Conservation (phyloP, 2,797 vertebrate genomes). For the Acanthopagrus latus region DNA sequence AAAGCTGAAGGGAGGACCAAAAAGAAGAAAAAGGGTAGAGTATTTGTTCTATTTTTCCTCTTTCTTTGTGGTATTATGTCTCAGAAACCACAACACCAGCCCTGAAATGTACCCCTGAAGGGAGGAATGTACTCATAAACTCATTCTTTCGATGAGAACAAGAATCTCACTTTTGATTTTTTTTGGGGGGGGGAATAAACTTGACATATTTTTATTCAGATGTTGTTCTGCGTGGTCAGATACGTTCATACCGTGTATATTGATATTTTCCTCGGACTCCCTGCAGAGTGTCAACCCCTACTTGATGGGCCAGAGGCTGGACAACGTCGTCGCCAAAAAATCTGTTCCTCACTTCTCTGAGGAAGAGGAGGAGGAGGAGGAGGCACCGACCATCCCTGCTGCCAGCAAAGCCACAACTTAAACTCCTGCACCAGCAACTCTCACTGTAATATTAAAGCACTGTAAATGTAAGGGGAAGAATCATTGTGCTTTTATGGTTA, state of each 20-base stretch:
- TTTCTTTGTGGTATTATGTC: slow-evolving; percentile 30
- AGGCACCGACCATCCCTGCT: slow-evolving; percentile 41
- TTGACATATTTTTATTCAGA: not conserved
- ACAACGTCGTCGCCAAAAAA: slow-evolving; percentile 98
- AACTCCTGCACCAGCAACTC: slow-evolving; percentile 42
- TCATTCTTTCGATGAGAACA: slow-evolving; percentile 8
- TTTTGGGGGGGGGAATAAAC: not conserved
- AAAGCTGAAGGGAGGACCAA: slow-evolving; percentile 92
- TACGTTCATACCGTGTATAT: not conserved
- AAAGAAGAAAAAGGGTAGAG: slow-evolving; percentile 94
- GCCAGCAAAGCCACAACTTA: slow-evolving; percentile 70
- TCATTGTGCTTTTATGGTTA: no score
- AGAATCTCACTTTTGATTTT: not conserved
- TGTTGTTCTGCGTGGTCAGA: not conserved
- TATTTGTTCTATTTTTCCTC: slow-evolving; percentile 52
- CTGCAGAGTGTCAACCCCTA: slow-evolving; percentile 94
- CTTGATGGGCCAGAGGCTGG: slow-evolving; percentile 94
- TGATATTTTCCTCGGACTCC: slow-evolving; percentile 22
- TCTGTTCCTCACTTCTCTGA: slow-evolving; percentile 96
- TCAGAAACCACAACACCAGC: slow-evolving; percentile 50
- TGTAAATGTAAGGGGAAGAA: not conserved
- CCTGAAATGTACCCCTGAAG: slow-evolving; percentile 15
- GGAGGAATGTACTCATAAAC: slow-evolving; percentile 25
- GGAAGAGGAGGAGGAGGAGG: slow-evolving; percentile 86
- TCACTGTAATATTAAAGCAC: slow-evolving; percentile 25